Evolutionary conservation across 2,888 invertebrate species (phyloP).

Genomic region (Dynastes tityus): DNA sequence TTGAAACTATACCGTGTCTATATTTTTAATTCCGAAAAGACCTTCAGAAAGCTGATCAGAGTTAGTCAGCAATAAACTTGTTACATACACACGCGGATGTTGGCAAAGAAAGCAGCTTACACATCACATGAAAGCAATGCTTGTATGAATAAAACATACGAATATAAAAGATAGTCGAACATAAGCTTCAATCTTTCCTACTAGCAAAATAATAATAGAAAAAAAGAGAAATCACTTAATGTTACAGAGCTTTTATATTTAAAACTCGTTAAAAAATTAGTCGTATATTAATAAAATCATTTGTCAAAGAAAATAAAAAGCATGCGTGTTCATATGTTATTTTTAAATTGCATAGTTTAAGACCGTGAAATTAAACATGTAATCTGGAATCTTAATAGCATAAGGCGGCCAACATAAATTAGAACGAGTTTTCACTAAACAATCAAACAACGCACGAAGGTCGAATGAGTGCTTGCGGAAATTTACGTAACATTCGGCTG

Average conservation of each 20-base stretch:
- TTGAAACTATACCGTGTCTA: not conserved
- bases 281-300: not conserved
- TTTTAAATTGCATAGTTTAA: conserved; percentile 40
- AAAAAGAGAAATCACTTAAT: too few species aligned
- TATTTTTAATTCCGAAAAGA: not conserved
- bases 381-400: conserved; percentile 41
- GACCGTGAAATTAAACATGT: conserved; percentile 40
- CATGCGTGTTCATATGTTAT: conserved; percentile 21
- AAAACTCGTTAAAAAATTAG: too few species aligned
- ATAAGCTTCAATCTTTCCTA: not conserved
- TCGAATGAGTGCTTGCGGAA: conserved; percentile 30
- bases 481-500: conserved; percentile 38
- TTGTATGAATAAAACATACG: not conserved
- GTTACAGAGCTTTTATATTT: too few species aligned
- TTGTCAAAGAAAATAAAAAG: conserved; percentile 11
- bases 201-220: too few species aligned
- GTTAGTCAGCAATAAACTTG: not conserved
- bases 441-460: conserved; percentile 37
- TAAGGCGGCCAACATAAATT: conserved; percentile 29
- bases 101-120: not conserved
- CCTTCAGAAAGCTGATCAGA: not conserved
- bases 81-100: not conserved
- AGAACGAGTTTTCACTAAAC: conserved; percentile 30
- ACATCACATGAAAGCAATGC: not conserved
- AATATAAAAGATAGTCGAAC: not conserved